These are phyloP conservation scores for Gobio gobio DNA, from an alignment of 2,113 vertebrate genomes.

Conservation along the genomic window DNA sequence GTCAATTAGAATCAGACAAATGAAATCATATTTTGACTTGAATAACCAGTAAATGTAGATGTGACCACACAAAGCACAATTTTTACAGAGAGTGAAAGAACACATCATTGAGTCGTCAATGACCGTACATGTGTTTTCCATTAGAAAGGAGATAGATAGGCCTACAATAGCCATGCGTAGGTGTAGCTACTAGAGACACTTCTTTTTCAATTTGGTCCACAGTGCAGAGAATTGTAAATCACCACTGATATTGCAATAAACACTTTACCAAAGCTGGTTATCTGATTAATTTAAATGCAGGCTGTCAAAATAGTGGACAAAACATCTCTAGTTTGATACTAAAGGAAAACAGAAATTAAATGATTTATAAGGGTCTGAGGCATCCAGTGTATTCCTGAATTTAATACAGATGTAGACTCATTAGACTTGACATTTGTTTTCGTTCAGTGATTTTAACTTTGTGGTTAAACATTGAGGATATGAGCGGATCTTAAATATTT, in stretches of 20 bases:
- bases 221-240: background rate
- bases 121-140: constrained; percentile 49
- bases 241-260: background rate
- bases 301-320: background rate
- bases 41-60: background rate
- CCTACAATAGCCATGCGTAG: constrained; percentile 11
- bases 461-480: background rate
- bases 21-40: background rate
- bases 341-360: background rate
- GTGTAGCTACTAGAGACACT: background rate
- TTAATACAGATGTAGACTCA: constrained; percentile 15
- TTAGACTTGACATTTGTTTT: constrained; percentile 9
- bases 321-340: background rate
- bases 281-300: background rate
- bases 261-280: background rate
- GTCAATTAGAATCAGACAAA: background rate
- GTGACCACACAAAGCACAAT: background rate
- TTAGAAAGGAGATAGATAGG: constrained; percentile 27
- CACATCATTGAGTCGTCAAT: constrained; percentile 29
- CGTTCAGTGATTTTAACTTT: background rate
- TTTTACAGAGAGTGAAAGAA: constrained; percentile 10
- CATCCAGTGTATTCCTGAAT: background rate
- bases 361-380: background rate
- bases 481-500: background rate
- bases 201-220: background rate